Conservation (phyloP, 1,140 invertebrate species). For the Drosophila melanica region DNA sequence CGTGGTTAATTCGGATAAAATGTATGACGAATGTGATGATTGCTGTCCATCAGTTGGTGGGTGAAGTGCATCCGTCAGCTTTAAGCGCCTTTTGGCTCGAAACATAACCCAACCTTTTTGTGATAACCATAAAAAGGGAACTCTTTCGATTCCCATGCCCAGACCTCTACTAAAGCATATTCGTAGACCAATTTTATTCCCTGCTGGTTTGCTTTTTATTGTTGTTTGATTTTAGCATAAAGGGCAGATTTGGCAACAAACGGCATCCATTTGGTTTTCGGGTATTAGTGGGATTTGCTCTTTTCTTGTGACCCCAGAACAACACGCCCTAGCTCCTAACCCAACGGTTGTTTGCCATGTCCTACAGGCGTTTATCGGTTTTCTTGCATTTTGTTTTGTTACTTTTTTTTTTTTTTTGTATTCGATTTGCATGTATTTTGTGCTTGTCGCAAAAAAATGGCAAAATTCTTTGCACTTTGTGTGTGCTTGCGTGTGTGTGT, state of each 20-base stretch:
- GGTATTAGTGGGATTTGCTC: slow-evolving; percentile 72
- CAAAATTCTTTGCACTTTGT: slow-evolving; percentile 53
- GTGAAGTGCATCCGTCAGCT: background rate
- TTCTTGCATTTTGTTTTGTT: slow-evolving; percentile 41
- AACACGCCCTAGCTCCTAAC: background rate
- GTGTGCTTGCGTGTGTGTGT: background rate
- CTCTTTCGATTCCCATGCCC: slow-evolving; percentile 31
- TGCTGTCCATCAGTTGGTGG: background rate
- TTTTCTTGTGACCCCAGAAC: slow-evolving; percentile 15
- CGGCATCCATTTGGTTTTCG: slow-evolving; percentile 68
- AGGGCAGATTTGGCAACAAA: slow-evolving; percentile 71
- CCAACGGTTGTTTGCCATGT: slow-evolving; percentile 29
- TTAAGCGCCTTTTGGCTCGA: slow-evolving; percentile 43
- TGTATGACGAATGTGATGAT: slow-evolving; percentile 6
- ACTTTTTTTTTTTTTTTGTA: slow-evolving; percentile 17
- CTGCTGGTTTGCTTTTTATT: slow-evolving; percentile 62
- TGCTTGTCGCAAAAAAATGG: slow-evolving; percentile 51
- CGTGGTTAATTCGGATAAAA: slow-evolving; percentile 12
- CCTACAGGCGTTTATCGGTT: slow-evolving; percentile 68
- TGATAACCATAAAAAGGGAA: slow-evolving; percentile 67
- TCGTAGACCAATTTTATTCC: slow-evolving; percentile 41
- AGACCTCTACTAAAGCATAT: background rate
- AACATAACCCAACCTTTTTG: slow-evolving; percentile 64
- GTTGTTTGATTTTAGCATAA: slow-evolving; percentile 77
- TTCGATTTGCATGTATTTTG: slow-evolving; percentile 73